phyloP scores from a whole-genome alignment of 1,140 invertebrate genomes.

The Drosophila azteca region DNA sequence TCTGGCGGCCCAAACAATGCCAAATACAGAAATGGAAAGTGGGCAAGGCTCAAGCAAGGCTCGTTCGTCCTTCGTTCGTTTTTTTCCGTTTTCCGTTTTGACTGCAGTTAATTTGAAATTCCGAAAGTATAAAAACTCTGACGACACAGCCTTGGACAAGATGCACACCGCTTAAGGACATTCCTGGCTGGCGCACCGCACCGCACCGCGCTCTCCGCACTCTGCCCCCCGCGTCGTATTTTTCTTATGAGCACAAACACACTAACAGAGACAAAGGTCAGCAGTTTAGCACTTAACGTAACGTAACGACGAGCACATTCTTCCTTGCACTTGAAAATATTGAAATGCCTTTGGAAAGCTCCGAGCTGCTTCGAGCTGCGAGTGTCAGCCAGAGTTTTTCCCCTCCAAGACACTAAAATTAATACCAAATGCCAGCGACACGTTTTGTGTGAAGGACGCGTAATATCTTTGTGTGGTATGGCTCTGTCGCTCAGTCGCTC shows the following conservation, averaged over 20 bases:
- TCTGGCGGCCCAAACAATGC: not conserved
- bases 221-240: conserved; percentile 8
- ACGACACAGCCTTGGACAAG: conserved; percentile 56
- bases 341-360: conserved; percentile 48
- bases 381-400: conserved; percentile 32
- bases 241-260: conserved; percentile 12
- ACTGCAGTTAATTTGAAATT: conserved; percentile 68
- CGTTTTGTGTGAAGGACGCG: conserved; percentile 54
- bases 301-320: conserved; percentile 11
- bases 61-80: conserved; percentile 3
- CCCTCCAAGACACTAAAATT: conserved; percentile 51
- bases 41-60: not conserved
- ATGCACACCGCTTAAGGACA: conserved; percentile 42
- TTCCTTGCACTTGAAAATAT: conserved; percentile 68
- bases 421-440: conserved; percentile 69
- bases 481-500: no score
- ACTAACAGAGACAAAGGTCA: conserved; percentile 43
- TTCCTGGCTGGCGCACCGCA: not conserved
- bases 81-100: no score
- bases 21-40: conserved; percentile 57
- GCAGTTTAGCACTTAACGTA: conserved; percentile 35
- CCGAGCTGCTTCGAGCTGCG: not conserved
- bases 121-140: conserved; percentile 29
- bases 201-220: no score
- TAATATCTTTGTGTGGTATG: conserved; percentile 30